Evolutionary conservation across 2,888 invertebrate species (phyloP).

Genomic region (Papilio demoleus): DNA sequence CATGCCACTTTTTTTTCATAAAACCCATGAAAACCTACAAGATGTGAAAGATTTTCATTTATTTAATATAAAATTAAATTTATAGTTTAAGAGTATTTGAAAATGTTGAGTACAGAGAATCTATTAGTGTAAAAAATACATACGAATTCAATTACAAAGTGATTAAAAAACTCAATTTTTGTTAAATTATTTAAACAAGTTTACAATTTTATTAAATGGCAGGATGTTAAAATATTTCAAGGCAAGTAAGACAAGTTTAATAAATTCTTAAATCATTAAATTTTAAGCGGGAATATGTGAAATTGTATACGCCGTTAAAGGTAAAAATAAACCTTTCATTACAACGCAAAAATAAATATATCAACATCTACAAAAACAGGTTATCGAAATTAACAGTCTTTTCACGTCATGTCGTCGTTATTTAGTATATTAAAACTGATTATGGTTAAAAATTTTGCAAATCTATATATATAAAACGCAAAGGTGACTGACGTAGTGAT

Average conservation of each 20-base stretch:
- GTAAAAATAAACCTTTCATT: constrained; percentile 6
- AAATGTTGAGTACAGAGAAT: no score
- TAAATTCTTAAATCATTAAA: not conserved
- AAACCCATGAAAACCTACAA: not conserved
- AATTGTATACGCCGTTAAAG: not conserved
- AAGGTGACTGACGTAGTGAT: no score
- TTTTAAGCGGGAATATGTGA: not conserved
- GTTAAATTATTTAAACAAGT: no score
- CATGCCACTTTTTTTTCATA: not conserved
- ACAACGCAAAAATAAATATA: constrained; percentile 1
- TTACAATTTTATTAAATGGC: no score
- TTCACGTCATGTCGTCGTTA: not conserved
- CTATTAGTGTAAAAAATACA: no score
- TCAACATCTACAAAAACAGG: constrained; percentile 1
- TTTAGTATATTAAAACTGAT: not conserved
- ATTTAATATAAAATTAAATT: no score
- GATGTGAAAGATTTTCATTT: not conserved
- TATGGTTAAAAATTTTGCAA: not conserved
- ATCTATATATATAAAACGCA: no score
- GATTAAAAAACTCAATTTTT: no score
- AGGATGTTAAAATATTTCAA: no score
- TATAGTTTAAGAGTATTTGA: no score
- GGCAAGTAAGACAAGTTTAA: not conserved
- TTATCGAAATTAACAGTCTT: constrained; percentile 5
- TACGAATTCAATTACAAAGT: no score